Conservation (phyloP, 1,140 invertebrate species). For the Drosophila hydei region DNA sequence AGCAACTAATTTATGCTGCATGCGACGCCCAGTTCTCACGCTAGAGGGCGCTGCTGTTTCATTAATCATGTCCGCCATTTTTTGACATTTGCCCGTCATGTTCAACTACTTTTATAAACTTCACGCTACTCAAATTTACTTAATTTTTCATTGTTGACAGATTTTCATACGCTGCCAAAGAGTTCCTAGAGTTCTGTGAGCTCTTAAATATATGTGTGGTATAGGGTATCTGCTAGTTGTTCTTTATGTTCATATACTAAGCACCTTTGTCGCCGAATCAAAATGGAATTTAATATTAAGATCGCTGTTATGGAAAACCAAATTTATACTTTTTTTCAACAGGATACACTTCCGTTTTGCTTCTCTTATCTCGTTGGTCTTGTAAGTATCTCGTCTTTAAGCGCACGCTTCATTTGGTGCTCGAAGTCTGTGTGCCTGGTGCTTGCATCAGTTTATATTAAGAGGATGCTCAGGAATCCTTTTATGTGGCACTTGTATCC, state of each 20-base stretch:
- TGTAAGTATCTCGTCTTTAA: conserved; percentile 1
- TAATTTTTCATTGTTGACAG: conserved; percentile 51
- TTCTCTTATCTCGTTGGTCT: neutral
- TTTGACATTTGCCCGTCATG: conserved; percentile 69
- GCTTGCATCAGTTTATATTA: conserved; percentile 9
- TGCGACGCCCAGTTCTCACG: conserved; percentile 14
- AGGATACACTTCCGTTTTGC: neutral
- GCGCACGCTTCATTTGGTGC: conserved; percentile 25
- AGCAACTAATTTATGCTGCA: conserved; percentile 34
- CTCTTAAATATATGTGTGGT: conserved; percentile 1
- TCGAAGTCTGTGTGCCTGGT: neutral
- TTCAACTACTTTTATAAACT: conserved; percentile 79
- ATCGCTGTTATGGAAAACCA: too few relatives aligned
- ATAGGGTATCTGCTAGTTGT: too few relatives aligned
- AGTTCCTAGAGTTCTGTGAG: neutral
- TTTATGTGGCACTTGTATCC: conserved; percentile 3
- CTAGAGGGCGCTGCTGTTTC: conserved; percentile 34
- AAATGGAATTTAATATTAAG: too few relatives aligned
- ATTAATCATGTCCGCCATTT: conserved; percentile 66
- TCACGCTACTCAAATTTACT: conserved; percentile 54
- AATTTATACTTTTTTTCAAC: neutral
- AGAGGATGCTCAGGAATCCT: conserved; percentile 20
- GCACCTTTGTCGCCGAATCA: too few relatives aligned
- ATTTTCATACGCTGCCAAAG: neutral
- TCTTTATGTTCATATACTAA: too few relatives aligned